Base-by-base conservation (phyloP, 2,113 vertebrate species). In the Entomyzon cyanotis region DNA sequence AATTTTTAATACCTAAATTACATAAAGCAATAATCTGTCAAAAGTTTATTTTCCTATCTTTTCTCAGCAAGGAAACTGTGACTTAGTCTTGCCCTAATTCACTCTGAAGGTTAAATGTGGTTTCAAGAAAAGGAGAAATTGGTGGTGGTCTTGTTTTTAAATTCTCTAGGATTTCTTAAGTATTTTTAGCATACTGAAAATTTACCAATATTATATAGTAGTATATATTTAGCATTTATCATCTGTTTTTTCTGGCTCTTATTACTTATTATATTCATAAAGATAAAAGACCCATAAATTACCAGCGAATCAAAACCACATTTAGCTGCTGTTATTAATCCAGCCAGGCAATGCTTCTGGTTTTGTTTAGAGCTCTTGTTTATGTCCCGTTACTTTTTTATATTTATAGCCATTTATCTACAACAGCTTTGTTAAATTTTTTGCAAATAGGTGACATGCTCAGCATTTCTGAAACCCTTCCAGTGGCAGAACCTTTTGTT, bases 271-370 rank as follows among this genome's bases (percentile, higher is more conserved):
- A 42, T 71, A 53, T 75, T 87, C 18, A 47, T 70, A 75, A 82
- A 76, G 55, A 83, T 84, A 70, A 77, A 92, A 94, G 35, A 75
- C 37, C 21, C 19, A 25, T 94, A 92, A 88, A 79, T 88, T 94
- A 77, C 56, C 22, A 68, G 46, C 49, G 55, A 95, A 94, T 96
- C 89, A 89, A 91, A 95, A 35, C 37, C 73, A 84, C 18, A 70
- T 80, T 93, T 86, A 89, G 63, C 69, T 88, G 0, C 60, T 63
- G 60, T 91, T 93, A 62, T 53, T 67, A 37, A 74, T 68, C 65
- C 59, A 81, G 75, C 46, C 52, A 55, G 46, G 22, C 75, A 73
- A 1, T 12, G 53, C 76, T 94, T 89, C 83, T 94, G 64, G 25
- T 91, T 80, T 37, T 93, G 67, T 88, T 87, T 74, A 74, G 63